Percentiles rank a stretch among this genome's conserved stretches.
These are phyloP conservation scores for Lucilia cuprina DNA, from an alignment of 1,140 invertebrate genomes.

Conservation along the genomic window DNA sequence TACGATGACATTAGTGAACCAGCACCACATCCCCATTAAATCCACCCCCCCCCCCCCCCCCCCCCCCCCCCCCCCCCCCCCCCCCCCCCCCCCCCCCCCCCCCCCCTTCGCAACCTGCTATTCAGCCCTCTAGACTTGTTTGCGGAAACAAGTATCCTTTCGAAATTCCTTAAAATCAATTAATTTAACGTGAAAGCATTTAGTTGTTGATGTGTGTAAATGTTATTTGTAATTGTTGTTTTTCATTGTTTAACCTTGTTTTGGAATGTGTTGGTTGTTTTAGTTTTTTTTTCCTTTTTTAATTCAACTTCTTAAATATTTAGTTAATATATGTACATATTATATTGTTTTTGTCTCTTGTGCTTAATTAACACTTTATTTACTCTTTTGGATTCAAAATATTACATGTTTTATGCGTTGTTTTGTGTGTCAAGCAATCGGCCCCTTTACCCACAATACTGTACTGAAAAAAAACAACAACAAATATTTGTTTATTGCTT, in stretches of 20 bases:
- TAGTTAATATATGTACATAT: neutral
- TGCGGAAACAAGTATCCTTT: neutral
- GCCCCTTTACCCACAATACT: too few species aligned
- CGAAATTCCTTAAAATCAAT: slow-evolving; percentile 6
- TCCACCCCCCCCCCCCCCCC: too few species aligned
- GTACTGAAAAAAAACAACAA: too few species aligned
- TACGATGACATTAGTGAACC: neutral
- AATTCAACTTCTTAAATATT: neutral
- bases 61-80: too few species aligned
- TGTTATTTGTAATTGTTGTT: neutral
- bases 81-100: too few species aligned
- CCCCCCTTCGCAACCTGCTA: too few species aligned
- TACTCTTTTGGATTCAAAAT: neutral
- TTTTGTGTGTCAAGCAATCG: too few species aligned
- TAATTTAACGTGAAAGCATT: neutral
- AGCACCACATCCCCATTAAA: too few species aligned
- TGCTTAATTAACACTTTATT: slow-evolving; percentile 12
- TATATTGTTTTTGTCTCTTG: neutral
- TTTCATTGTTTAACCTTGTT: neutral
- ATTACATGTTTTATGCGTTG: neutral
- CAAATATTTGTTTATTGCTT: neutral
- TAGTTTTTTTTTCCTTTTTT: neutral
- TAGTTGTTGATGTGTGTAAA: neutral
- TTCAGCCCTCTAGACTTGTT: neutral
- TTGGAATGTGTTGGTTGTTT: neutral